phyloP scores from a whole-genome alignment of 2,888 invertebrate genomes.

The Dasysyrphus tricinctus region DNA sequence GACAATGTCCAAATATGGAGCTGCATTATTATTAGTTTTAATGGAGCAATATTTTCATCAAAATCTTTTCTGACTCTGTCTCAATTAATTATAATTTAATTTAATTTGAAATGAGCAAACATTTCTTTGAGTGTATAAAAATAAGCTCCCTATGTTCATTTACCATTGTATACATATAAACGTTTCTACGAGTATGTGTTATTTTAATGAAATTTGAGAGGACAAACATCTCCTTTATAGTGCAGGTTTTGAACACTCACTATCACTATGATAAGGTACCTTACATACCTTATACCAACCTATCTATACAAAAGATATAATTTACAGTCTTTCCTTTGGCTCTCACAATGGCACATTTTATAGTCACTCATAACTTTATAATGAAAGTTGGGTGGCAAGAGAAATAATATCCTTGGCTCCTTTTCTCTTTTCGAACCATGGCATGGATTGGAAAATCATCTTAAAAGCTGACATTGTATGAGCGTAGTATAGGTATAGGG shows the following conservation, averaged over 20 bases:
- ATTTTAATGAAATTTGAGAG: neutral
- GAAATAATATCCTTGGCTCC: neutral
- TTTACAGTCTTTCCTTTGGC: neutral
- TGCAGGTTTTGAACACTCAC: neutral
- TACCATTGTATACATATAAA: too few relatives aligned
- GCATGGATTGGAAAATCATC: constrained; percentile 4
- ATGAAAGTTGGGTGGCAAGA: neutral
- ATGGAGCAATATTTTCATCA: too few relatives aligned
- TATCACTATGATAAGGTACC: neutral
- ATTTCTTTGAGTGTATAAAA: too few relatives aligned
- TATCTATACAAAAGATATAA: neutral
- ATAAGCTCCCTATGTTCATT: too few relatives aligned
- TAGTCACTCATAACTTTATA: constrained; percentile 5
- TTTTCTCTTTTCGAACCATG: neutral
- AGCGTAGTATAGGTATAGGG: too few relatives aligned
- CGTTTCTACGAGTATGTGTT: neutral
- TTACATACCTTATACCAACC: neutral
- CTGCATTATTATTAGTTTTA: too few relatives aligned
- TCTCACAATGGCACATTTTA: neutral
- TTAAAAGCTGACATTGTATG: constrained; percentile 1
- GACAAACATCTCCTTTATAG: neutral
- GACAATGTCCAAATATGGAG: too few relatives aligned
- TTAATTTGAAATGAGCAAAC: too few relatives aligned
- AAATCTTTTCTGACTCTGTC: too few relatives aligned
- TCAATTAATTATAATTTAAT: too few relatives aligned